Percentiles rank a stretch among this genome's conserved stretches.
Evolutionary conservation across 2,888 invertebrate genomes (phyloP).

Genomic region (Hyles lineata): DNA sequence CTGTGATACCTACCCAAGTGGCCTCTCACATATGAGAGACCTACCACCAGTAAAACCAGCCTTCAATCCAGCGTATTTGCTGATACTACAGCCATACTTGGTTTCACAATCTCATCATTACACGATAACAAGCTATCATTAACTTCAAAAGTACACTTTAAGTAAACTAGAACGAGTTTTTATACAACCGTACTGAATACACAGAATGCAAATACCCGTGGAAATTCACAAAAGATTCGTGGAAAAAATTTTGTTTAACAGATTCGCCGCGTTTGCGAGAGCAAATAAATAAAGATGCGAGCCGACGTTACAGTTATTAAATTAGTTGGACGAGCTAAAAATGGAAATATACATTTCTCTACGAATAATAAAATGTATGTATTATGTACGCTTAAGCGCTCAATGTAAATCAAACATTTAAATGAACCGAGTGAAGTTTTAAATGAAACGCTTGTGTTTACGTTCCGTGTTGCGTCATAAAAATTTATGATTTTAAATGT

Average conservation of each 20-base stretch:
- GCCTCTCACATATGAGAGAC: no score
- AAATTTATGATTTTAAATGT: conserved; percentile 19
- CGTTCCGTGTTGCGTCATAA: background rate
- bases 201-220: background rate
- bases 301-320: conserved; percentile 17
- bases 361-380: conserved; percentile 3
- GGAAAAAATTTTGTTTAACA: conserved; percentile 1
- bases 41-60: no score
- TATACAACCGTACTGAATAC: background rate
- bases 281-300: conserved; percentile 41
- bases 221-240: conserved; percentile 9
- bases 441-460: conserved; percentile 16
- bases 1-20: no score
- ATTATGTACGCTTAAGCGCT: background rate
- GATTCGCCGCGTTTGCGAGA: conserved; percentile 9
- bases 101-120: no score
- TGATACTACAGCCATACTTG: no score
- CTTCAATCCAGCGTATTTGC: no score
- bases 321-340: conserved; percentile 22
- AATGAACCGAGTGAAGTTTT: conserved; percentile 4
- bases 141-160: background rate
- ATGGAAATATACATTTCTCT: background rate
- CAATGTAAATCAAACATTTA: conserved; percentile 32
- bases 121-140: no score
- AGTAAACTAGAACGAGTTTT: background rate